Percentiles rank a stretch among this genome's conserved stretches.
Evolutionary conservation across 2,113 vertebrate genomes (phyloP).

Genomic region (Megalops atlanticus): DNA sequence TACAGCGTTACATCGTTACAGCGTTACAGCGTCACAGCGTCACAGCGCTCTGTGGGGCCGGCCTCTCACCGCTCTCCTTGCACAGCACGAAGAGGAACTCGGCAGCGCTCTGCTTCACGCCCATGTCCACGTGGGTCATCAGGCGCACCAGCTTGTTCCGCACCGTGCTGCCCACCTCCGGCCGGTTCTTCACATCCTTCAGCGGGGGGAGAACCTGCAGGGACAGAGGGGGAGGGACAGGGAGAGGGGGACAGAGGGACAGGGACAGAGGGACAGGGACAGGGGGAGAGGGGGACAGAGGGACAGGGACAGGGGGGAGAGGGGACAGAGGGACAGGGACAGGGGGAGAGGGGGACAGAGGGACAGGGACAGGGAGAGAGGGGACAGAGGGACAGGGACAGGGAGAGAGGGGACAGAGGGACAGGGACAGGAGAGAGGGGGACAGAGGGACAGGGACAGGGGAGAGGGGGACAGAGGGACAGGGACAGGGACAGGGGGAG

Average conservation of each 20-base stretch:
- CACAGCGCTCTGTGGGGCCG: no score
- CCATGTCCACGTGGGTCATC: slow-evolving; percentile 95
- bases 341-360: no score
- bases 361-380: no score
- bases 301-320: no score
- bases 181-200: slow-evolving; percentile 89
- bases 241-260: neutral
- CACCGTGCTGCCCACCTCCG: slow-evolving; percentile 88
- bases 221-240: neutral
- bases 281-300: neutral
- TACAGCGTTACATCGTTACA: no score
- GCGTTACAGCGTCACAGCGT: no score
- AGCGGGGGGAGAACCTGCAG: slow-evolving; percentile 89
- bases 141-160: slow-evolving; percentile 96
- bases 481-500: neutral
- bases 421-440: no score
- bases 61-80: slow-evolving; percentile 95
- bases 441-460: no score
- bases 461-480: neutral
- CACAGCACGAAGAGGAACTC: slow-evolving; percentile 98
- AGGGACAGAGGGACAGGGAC: no score
- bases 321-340: no score
- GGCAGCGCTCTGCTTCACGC: slow-evolving; percentile 93
- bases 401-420: neutral
- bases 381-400: no score